These are phyloP conservation scores for Cephalopholis sonnerati DNA, from an alignment of 2,113 vertebrate species.

Conservation along the genomic window DNA sequence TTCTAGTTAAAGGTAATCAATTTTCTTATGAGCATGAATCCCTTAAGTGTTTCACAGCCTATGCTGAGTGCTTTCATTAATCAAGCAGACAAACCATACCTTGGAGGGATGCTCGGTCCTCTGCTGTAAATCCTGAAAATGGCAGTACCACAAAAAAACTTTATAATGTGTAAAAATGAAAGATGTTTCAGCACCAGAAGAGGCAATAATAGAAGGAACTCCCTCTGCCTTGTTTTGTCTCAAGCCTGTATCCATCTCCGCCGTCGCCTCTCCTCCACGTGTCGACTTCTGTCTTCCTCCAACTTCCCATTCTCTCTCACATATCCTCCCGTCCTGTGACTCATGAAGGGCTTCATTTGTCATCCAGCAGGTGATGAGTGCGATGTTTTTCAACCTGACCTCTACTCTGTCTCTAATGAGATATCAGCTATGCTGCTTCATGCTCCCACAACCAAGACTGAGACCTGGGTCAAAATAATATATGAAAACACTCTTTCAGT, in stretches of 20 bases:
- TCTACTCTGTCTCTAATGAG: constrained; percentile 65
- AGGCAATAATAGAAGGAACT: constrained; percentile 42
- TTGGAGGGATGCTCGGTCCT: constrained; percentile 41
- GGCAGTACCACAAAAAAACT: constrained; percentile 35
- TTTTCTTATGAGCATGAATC: constrained; percentile 71
- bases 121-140: constrained; percentile 28
- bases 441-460: constrained; percentile 30
- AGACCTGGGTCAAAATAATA: constrained; percentile 46
- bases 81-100: constrained; percentile 74
- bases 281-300: constrained; percentile 12
- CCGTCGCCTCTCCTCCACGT: constrained; percentile 5
- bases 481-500: constrained; percentile 39
- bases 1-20: constrained; percentile 82
- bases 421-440: constrained; percentile 64
- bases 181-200: constrained; percentile 32
- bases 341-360: constrained; percentile 73
- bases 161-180: constrained; percentile 58
- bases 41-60: constrained; percentile 70
- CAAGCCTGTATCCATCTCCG: constrained; percentile 29
- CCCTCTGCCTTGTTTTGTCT: constrained; percentile 31
- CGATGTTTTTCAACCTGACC: constrained; percentile 69
- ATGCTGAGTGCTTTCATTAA: constrained; percentile 73
- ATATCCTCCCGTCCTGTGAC: constrained; percentile 38
- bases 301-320: constrained; percentile 29
- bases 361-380: constrained; percentile 71